phyloP scores from a whole-genome alignment of 2,797 vertebrate species.

The Labroides dimidiatus region DNA sequence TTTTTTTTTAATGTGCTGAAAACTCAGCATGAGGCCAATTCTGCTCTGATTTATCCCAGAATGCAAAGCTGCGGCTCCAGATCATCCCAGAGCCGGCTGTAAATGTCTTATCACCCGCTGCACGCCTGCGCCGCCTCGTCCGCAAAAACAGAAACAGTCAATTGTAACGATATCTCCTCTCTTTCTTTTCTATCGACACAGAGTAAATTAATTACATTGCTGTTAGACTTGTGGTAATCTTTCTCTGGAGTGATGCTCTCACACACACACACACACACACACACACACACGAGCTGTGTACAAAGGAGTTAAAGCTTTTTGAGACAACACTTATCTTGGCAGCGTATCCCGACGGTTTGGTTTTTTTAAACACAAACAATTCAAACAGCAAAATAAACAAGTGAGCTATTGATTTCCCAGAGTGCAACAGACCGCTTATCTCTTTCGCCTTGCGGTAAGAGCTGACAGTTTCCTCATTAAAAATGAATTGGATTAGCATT shows the following conservation, averaged over 20 bases:
- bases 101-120: conserved; percentile 62
- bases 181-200: conserved; percentile 69
- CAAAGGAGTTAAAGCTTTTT: conserved; percentile 74
- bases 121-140: conserved; percentile 19
- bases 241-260: conserved; percentile 77
- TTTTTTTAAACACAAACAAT: conserved; percentile 88
- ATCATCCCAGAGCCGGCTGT: conserved; percentile 58
- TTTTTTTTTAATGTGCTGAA: conserved; percentile 27
- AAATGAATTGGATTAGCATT: conserved; percentile 92
- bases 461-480: conserved; percentile 91
- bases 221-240: conserved; percentile 81
- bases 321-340: conserved; percentile 82
- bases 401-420: conserved; percentile 88
- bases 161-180: conserved; percentile 73
- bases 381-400: conserved; percentile 94
- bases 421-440: conserved; percentile 88
- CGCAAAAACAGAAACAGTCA: conserved; percentile 68
- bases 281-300: conserved; percentile 59
- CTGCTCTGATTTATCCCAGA: conserved; percentile 49
- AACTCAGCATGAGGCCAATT: conserved; percentile 38
- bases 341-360: conserved; percentile 77
- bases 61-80: conserved; percentile 58
- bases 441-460: conserved; percentile 84
- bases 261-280: conserved; percentile 41
- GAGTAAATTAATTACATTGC: conserved; percentile 83